Base-by-base conservation (phyloP, 1,140 invertebrate species). In the Liolophura sinensis region DNA sequence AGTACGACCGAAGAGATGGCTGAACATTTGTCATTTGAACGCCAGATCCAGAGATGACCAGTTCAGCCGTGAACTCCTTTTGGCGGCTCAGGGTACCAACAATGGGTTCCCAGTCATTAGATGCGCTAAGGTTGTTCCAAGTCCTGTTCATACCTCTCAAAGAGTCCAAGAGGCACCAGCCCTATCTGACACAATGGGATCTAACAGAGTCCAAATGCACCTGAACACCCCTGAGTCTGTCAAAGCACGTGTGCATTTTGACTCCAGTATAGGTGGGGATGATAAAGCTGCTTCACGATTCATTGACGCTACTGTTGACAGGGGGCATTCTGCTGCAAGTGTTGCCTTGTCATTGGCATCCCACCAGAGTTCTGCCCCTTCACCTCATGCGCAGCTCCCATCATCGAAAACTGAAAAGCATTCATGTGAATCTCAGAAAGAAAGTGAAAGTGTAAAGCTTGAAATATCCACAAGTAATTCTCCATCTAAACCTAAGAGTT, bases 21-120 rank as follows among this genome's bases (percentile, higher is more conserved):
- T 82, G 16, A 61, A 72, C n/a, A 75, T 82, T 11, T 71, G 65
- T 49, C 75, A 78, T 58, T 48, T 80, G 14, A 82, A 82, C 68
- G 57, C 71, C 24, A 65, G 65, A 60, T 65, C 68, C 47, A 63
- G 78, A 60, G 78, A 81, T 72, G 71, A 74, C 27, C 54, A 67
- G 40, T 75, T 80, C 71, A 69, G 75, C 58, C 72, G 74, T 54
- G 77, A 80, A 63, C 74, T 76, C 62, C 68, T 74, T 12, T 60
- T 70, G 54, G 71, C 70, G 57, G 11, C 68, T 14, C 59, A 72
- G 52, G 69, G 73, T 55, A 68, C 60, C 54, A 62, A 68, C 25
- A 64, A 50, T 52, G 73, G 68, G 5, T 24, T 59, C 6, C 55
- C 46, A 22, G 51, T 60, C 47, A 68, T 51, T n/a, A 16, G 65